Evolutionary conservation across 2,113 vertebrate species (phyloP), one percentile per base, ranked within the genome.

Genomic region (Rhagologus leucostigma): DNA sequence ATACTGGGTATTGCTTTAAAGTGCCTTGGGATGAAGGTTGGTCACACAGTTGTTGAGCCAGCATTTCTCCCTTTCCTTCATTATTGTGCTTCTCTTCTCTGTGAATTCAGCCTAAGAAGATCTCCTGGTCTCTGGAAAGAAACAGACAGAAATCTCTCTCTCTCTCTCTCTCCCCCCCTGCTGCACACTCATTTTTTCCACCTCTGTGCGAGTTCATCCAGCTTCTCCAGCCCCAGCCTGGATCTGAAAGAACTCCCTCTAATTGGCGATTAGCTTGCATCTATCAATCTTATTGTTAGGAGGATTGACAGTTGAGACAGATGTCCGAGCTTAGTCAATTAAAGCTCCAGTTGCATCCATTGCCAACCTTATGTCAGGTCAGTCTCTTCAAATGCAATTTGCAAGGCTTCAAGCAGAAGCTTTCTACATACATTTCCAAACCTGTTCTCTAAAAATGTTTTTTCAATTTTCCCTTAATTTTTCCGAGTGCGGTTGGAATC

Each of bases 321-420:
- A 97, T 96, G 96, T 96, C 96, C 84, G 2, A 52, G 84, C 78
- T 96, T 87, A 95, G 96, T 91, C 92, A 91, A 92, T 96, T 97
- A 96, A 79, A 87, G 80, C 60, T 76, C 87, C 77, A 87, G 92
- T 97, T 77, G 77, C 86, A 79, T 92, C 92, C 67, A 44, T 39
- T 93, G 95, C 95, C 93, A 96, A 23, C 88, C 92, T 94, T 89
- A 81, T 93, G 96, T 94, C 95, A 85, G 91, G 86, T 95, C 94
- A 95, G 78, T 67, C 42, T 42, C 33, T 89, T 96, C 92, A 96
- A 94, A 59, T 56, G 46, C 87, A 85, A 83, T 95, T 95, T 95
- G 67, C 42, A 89, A 87, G 88, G 84, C 65, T 95, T 87, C 65
- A 83, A 63, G 81, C 27, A 64, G 57, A 46, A 87, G 56, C 22